These are phyloP conservation scores for Vimba vimba DNA, from an alignment of 2,113 vertebrate species.

Conservation along the genomic window DNA sequence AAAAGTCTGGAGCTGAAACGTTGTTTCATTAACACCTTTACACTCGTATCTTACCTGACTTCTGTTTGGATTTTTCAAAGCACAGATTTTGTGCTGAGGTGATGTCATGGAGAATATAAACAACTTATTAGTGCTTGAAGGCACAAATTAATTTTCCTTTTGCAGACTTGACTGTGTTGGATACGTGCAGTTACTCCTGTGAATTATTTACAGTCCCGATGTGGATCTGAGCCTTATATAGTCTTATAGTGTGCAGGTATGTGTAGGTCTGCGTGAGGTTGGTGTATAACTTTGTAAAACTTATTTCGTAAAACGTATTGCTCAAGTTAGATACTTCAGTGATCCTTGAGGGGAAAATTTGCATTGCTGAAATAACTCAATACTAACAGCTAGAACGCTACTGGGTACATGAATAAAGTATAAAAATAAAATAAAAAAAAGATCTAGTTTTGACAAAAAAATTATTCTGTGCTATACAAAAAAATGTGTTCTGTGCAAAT, in stretches of 20 bases:
- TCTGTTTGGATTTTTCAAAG: background rate
- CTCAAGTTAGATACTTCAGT: background rate
- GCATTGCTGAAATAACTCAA: no score
- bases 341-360: background rate
- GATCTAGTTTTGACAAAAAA: no score
- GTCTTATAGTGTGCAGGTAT: constrained; percentile 36
- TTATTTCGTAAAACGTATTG: no score
- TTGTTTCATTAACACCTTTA: background rate
- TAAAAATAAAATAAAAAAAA: no score
- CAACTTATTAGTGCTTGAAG: constrained; percentile 24
- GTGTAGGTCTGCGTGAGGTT: background rate
- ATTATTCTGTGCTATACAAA: no score
- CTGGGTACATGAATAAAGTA: no score
- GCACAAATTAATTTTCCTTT: constrained; percentile 46
- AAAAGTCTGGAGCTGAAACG: background rate
- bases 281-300: background rate
- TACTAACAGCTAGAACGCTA: no score
- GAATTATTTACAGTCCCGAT: constrained; percentile 43
- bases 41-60: background rate
- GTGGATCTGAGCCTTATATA: background rate
- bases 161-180: constrained; percentile 41
- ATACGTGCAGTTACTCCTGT: constrained; percentile 7
- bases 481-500: no score
- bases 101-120: constrained; percentile 10
- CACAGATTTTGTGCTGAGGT: constrained; percentile 1